These are phyloP conservation scores for Drosophila mayri DNA, from an alignment of 1,140 invertebrate species.

Conservation along the genomic window DNA sequence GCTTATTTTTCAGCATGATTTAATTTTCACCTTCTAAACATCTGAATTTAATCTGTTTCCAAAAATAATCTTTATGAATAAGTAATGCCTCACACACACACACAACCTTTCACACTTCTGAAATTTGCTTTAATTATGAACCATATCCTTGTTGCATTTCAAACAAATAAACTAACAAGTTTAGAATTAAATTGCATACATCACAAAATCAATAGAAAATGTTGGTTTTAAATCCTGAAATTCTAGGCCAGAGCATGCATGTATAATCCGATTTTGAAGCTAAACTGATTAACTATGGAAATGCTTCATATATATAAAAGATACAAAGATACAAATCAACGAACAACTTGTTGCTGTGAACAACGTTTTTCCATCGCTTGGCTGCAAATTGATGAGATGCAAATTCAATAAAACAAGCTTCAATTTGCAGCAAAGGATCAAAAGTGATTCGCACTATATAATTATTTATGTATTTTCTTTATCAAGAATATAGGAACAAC, in stretches of 20 bases:
- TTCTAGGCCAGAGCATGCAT: background rate
- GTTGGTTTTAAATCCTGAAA: constrained; percentile 1
- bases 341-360: constrained; percentile 58
- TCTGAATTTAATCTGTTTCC: background rate
- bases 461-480: too few relatives aligned
- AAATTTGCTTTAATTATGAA: background rate
- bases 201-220: constrained; percentile 6
- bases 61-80: background rate
- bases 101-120: background rate
- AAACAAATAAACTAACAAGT: constrained; percentile 1
- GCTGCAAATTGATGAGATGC: constrained; percentile 38
- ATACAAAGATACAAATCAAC: constrained; percentile 45
- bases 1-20: too few relatives aligned
- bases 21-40: background rate
- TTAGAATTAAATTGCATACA: background rate
- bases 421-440: constrained; percentile 32
- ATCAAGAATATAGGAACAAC: background rate
- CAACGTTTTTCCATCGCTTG: constrained; percentile 13
- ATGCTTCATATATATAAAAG: constrained; percentile 19
- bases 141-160: background rate
- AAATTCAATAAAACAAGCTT: constrained; percentile 72
- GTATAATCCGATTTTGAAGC: constrained; percentile 45
- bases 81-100: background rate
- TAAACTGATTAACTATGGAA: constrained; percentile 58
- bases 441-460: constrained; percentile 3